phyloP scores from a whole-genome alignment of 2,113 vertebrate genomes.

The Pagrus major region DNA sequence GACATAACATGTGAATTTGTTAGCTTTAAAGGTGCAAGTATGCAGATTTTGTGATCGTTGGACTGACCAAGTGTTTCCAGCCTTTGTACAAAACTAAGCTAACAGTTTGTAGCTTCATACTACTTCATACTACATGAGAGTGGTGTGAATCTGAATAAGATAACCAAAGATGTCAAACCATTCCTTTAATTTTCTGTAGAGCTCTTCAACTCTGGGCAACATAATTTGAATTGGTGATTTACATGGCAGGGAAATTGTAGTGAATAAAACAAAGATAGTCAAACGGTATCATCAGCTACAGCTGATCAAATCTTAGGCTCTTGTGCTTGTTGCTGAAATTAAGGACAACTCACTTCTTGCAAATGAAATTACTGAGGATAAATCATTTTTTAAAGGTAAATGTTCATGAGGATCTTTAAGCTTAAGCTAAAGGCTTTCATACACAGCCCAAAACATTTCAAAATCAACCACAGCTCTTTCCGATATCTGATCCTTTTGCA shows the following conservation, averaged over 20 bases:
- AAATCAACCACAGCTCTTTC: background rate
- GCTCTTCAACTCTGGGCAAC: background rate
- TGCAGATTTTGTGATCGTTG: background rate
- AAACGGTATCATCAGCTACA: background rate
- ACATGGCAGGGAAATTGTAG: background rate
- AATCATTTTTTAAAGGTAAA: background rate
- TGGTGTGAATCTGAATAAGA: background rate
- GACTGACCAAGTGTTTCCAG: background rate
- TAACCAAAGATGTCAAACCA: background rate
- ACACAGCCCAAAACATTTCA: background rate
- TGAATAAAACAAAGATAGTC: background rate
- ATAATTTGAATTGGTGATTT: background rate
- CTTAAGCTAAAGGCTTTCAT: conserved; percentile 3
- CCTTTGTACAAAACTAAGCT: background rate
- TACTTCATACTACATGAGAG: background rate
- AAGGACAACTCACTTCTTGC: background rate
- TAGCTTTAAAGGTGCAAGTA: background rate
- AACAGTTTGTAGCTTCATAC: background rate
- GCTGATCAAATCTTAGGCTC: background rate
- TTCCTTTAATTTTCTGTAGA: background rate
- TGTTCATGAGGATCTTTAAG: no score
- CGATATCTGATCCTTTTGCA: background rate
- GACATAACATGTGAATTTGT: background rate
- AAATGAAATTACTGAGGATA: background rate
- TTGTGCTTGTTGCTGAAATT: background rate